Percentiles rank a stretch among this genome's conserved stretches.
Evolutionary conservation across 2,797 vertebrate genomes (phyloP).

Genomic region (Craterocephalus amniculus): DNA sequence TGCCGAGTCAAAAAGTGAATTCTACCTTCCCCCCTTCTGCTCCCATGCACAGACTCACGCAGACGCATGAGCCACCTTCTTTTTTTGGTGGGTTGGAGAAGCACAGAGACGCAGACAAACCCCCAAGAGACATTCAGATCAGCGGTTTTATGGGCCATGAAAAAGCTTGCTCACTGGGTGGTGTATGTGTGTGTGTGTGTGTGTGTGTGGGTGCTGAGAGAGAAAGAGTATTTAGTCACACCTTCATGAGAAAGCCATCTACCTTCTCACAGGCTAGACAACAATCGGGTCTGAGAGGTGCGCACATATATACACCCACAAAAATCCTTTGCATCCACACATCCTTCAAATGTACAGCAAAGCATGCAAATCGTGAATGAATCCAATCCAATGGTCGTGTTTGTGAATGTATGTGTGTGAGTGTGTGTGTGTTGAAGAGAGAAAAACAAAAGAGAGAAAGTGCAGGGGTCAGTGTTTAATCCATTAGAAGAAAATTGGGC

Average conservation of each 20-base stretch:
- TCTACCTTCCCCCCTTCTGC: constrained; percentile 3
- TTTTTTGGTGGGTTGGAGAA: constrained; percentile 34
- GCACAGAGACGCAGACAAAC: constrained; percentile 37
- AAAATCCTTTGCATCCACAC: neutral
- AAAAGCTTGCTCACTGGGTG: constrained; percentile 58
- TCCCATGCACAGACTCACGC: constrained; percentile 22
- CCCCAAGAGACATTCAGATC: constrained; percentile 53
- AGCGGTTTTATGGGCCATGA: constrained; percentile 66
- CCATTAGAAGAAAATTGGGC: constrained; percentile 52
- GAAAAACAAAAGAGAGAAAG: neutral
- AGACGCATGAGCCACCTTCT: constrained; percentile 17
- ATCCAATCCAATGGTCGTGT: constrained; percentile 12
- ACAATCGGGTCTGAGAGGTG: constrained; percentile 35
- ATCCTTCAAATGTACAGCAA: constrained; percentile 8
- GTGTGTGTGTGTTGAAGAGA: neutral
- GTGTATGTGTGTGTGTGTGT: constrained; percentile 37
- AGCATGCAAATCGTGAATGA: constrained; percentile 36
- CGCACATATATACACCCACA: neutral
- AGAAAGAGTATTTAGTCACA: constrained; percentile 69
- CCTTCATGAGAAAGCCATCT: constrained; percentile 65
- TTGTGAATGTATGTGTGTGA: constrained; percentile 21
- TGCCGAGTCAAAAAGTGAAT: constrained; percentile 70
- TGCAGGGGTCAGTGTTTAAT: constrained; percentile 51
- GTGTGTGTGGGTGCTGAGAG: constrained; percentile 25
- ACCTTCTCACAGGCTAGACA: constrained; percentile 56